Base-by-base conservation (phyloP, 1,140 invertebrate species). In the Drosophila jambulina region DNA sequence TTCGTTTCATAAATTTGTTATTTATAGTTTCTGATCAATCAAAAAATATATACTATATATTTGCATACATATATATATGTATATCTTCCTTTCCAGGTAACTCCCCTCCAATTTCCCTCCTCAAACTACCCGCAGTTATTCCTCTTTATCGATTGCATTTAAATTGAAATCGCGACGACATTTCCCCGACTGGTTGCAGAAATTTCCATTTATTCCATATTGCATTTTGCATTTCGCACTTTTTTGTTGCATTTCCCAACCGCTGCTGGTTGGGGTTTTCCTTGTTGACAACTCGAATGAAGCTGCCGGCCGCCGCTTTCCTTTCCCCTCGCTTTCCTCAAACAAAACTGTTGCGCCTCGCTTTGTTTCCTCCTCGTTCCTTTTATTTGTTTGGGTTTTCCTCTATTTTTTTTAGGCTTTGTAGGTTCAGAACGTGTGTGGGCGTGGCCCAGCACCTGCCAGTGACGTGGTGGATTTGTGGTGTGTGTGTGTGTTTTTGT, bases 271-370 rank as follows among this genome's bases (percentile, higher is more conserved):
- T 78, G 23, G 67, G 56, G 48, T 63, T 74, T 56, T 58, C 62
- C 65, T 80, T 65, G 71, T 61, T 77, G 62, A 53, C 58, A 57
- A 74, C 70, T 72, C 68, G 45, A 72, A 72, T 67, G 63, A 78
- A 76, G 72, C 72, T 58, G 75, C 45, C 58, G 25, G 43, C 46
- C 27, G 54, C 12, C 59, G 32, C 21, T 36, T 56, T 51, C 25
- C 43, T 48, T 17, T 48, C 23, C 46, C 23, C 29, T 5, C n/a
- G 12, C 23, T 21, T 36, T 43, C 40, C 72, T 34, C 43, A 21
- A 80, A 77, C 83, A 78, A 83, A 88, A 90, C 85, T 88, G 84
- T 88, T 88, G 84, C 85, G 84, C 84, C 77, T 88, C 53, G 80
- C 65, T 70, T 81, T 88, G 77, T 88, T 67, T 42, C 54, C 62